These are phyloP conservation scores for Myodes glareolus DNA, from an alignment of 2,113 vertebrate species.

Conservation along the genomic window DNA sequence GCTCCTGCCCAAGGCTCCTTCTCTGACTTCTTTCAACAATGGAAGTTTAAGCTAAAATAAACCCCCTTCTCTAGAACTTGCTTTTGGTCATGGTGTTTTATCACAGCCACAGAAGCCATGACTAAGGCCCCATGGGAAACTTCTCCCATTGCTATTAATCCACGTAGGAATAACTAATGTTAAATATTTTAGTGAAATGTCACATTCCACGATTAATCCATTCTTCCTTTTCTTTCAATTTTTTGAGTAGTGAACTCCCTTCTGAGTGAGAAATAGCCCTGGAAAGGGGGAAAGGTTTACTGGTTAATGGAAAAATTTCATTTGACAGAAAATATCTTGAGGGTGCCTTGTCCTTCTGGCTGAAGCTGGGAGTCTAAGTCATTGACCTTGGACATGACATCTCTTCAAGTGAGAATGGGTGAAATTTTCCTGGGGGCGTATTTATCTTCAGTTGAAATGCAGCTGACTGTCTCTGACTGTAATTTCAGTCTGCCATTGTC, in stretches of 20 bases:
- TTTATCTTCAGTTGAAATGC: slow-evolving; percentile 71
- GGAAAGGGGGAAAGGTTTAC: background rate
- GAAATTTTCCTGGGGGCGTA: slow-evolving; percentile 61
- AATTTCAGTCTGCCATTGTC: slow-evolving; percentile 56
- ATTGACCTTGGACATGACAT: slow-evolving; percentile 70
- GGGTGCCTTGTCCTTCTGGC: slow-evolving; percentile 58
- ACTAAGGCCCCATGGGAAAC: background rate
- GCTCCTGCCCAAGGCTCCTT: background rate
- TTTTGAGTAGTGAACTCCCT: slow-evolving; percentile 61
- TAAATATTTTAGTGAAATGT: slow-evolving; percentile 39
- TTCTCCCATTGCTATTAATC: background rate
- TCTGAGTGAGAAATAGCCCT: slow-evolving; percentile 43
- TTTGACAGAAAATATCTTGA: slow-evolving; percentile 63
- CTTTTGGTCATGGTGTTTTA: background rate
- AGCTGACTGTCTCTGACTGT: slow-evolving; percentile 63
- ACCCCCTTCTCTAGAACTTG: background rate
- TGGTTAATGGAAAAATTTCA: slow-evolving; percentile 73
- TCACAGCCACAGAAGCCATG: background rate
- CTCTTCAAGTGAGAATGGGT: slow-evolving; percentile 63
- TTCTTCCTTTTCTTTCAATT: slow-evolving; percentile 65
- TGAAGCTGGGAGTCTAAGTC: slow-evolving; percentile 70
- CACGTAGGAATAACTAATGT: slow-evolving; percentile 58
- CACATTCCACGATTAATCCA: slow-evolving; percentile 54
- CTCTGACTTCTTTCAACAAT: background rate
- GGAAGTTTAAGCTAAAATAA: background rate